These are phyloP conservation scores for Alsophila aescularia DNA, from an alignment of 2,888 invertebrate genomes.

Conservation along the genomic window DNA sequence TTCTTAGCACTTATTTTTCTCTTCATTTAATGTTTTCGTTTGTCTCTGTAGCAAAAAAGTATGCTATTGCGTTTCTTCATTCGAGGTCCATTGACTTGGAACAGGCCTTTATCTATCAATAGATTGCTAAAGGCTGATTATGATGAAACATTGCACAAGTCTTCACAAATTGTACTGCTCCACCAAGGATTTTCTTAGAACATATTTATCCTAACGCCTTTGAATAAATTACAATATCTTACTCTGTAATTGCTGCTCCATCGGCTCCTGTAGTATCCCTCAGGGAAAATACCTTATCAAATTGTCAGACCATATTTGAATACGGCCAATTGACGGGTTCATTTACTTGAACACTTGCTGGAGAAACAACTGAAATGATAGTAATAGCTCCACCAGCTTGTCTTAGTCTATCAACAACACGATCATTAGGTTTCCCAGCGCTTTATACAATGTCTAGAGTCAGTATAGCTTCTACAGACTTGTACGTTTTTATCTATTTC, in stretches of 20 bases:
- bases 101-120: no score
- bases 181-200: slow-evolving; percentile 13
- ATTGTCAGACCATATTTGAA: slow-evolving; percentile 37
- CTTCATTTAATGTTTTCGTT: no score
- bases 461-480: no score
- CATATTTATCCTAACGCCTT: slow-evolving; percentile 24
- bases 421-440: slow-evolving; percentile 8
- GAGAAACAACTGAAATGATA: slow-evolving; percentile 22
- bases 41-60: no score
- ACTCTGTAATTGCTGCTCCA: slow-evolving; percentile 37
- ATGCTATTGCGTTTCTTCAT: no score
- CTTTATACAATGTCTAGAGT: no score
- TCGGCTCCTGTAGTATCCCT: slow-evolving; percentile 33
- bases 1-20: no score
- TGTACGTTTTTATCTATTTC: no score
- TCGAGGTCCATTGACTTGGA: no score
- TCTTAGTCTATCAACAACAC: slow-evolving; percentile 21
- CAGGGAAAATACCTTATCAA: slow-evolving; percentile 33
- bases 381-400: slow-evolving; percentile 18
- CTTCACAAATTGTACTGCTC: slow-evolving; percentile 2
- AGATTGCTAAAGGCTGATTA: no score
- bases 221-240: slow-evolving; percentile 36
- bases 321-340: slow-evolving; percentile 41
- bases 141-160: background rate
- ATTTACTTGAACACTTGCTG: slow-evolving; percentile 30